These are phyloP conservation scores for Stegostoma tigrinum DNA, from an alignment of 2,113 vertebrate genomes.

Conservation along the genomic window DNA sequence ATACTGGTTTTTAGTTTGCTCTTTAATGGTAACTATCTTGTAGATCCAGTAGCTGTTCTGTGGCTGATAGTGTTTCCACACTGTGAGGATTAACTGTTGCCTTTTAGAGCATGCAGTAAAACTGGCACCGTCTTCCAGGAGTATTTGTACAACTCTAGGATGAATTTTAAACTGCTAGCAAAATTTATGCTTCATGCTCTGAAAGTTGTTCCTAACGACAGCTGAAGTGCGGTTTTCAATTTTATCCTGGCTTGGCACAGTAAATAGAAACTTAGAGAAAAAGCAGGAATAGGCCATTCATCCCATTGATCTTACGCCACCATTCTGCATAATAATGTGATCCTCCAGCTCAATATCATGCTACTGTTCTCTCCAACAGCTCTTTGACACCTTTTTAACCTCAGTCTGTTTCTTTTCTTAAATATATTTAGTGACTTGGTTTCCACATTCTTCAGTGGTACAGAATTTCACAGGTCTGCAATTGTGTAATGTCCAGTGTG, in stretches of 20 bases:
- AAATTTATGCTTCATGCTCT: not conserved
- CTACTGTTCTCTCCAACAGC: no score
- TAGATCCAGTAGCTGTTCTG: not conserved
- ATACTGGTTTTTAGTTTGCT: not conserved
- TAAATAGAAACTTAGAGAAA: not conserved
- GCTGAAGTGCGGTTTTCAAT: not conserved
- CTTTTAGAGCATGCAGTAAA: not conserved
- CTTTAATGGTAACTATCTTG: not conserved
- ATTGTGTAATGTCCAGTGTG: not conserved
- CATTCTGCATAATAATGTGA: no score
- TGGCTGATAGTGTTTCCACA: no score
- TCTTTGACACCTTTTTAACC: no score
- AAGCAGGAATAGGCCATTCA: no score
- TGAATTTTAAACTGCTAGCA: not conserved
- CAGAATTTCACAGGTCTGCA: no score
- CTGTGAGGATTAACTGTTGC: not conserved
- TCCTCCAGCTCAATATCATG: no score
- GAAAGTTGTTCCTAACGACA: not conserved
- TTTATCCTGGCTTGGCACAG: not conserved
- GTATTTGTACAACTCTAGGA: not conserved
- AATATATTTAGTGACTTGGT: no score
- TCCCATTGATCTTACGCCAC: no score
- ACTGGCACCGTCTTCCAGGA: not conserved
- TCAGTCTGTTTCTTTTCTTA: no score
- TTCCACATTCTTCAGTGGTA: no score